Base-by-base conservation (phyloP, 2,113 vertebrate species). In the Cranoglanis bouderius region DNA sequence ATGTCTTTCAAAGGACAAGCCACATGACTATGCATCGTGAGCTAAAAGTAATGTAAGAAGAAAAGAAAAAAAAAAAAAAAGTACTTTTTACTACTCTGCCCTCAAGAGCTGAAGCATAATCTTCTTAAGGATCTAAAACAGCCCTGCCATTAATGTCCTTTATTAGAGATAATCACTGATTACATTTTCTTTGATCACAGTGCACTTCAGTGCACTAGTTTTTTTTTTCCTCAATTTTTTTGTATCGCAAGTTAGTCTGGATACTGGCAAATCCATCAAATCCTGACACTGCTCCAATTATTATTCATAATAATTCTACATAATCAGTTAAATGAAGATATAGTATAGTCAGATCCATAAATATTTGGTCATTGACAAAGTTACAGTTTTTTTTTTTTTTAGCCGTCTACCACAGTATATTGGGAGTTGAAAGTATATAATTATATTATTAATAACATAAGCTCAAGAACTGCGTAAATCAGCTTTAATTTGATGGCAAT, bases 121-220 rank as follows among this genome's bases (percentile, higher is more conserved):
- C 82, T 87, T 81, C 85, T 89, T 89, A 89, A 61, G 46, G 46
- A 77, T 32, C 26, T 77, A 53, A 89, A 87, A 87, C 40, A 87
- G 53, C 26, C 57, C 12, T 32, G 29, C 46, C 75, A 87, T 75
- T 53, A 61, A 85, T 81, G 21, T 81, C 74, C 10, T 38, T 87
- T 81, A 88, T 85, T 85, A 87, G 29, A 81, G 72, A 85, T 87
- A 85, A 90, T 85, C 46, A 46, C 61, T 65, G 35, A 55, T 81
- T 87, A 43, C 12, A 46, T 81, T 87, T 80, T 88, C 86, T 90
- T 90, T 90, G 86, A 90, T 90, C 89, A 81, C 40, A 26, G n/a
- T 72, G 67, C 61, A 63, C 61, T 29, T 29, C 24, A 63, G 2
- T 63, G 65, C 14, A 19, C 32, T 19, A 72, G 6, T 72, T 72